Base-by-base conservation (phyloP, 1,140 invertebrate species). In the Onthophagus taurus region DNA sequence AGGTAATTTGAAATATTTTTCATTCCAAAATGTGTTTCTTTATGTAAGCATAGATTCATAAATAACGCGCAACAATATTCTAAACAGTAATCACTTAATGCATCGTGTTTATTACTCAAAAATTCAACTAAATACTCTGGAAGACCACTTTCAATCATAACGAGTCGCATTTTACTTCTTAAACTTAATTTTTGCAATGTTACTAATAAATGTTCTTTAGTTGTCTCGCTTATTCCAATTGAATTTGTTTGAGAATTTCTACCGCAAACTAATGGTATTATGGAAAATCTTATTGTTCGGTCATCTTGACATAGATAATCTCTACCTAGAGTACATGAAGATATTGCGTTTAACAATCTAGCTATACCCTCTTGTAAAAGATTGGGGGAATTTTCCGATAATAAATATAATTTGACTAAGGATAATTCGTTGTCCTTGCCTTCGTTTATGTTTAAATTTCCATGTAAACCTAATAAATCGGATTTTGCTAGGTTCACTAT, bases 31-130 rank as follows among this genome's bases (percentile, higher is more conserved):
- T 17, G 8, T 2, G 46, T 29, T 31, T 48, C 39, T 19, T 20
- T 20, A 23, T 48, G 46, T n/a, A 48, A 36, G 18, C 39, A 48
- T 16, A 48, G 16, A 26, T 48, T 48, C 46, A 48, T 48, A 29
- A 48, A 43, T 2, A 48, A 14, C 9, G 46, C 46, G 4, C 29
- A 21, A 8, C 21, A 24, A 17, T 48, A 43, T 33, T 48, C 46
- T 24, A 48, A 33, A 26, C 39, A 36, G 23, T 48, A 48, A 7
- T 38, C 26, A 6, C 33, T 37, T 11, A 43, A 16, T 16, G 20
- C 8, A 18, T 29, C 33, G 19, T 35, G 34, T 23, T 38, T 30
- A n/a, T 14, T 23, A 7, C 18, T 11, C 14, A 48, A 24, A 14
- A 21, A 43, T 5, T 31, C 17, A 11, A 48, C 17, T 8, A 44